Percentiles rank a stretch among this genome's conserved stretches.
These are phyloP conservation scores for Gibbula magus DNA, from an alignment of 2,888 invertebrate species.

Conservation along the genomic window DNA sequence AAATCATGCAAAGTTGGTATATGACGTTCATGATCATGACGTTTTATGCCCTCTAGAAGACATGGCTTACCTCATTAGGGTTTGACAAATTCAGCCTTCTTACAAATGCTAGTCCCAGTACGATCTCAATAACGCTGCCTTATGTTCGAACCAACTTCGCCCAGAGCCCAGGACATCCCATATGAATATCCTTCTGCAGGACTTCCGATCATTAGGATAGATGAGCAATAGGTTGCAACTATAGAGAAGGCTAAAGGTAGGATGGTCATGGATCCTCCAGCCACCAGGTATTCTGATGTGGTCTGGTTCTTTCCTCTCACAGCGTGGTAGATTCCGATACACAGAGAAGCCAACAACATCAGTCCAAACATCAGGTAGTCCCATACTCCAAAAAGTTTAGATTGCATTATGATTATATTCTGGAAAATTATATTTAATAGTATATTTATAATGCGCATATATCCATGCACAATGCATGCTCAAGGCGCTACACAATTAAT, in stretches of 20 bases:
- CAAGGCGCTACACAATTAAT: too few species aligned
- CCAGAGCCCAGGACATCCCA: slow-evolving; percentile 36
- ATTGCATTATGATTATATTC: too few species aligned
- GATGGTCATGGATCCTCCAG: slow-evolving; percentile 53
- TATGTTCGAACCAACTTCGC: background rate
- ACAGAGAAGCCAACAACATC: slow-evolving; percentile 56
- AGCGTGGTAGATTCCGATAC: slow-evolving; percentile 64
- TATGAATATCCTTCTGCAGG: slow-evolving; percentile 60
- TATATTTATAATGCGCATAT: too few species aligned
- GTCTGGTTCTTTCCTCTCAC: slow-evolving; percentile 48
- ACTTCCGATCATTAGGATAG: slow-evolving; percentile 59
- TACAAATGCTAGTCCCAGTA: background rate
- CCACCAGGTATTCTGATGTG: slow-evolving; percentile 62
- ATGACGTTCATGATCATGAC: too few species aligned
- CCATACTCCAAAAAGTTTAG: background rate
- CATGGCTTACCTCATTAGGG: background rate
- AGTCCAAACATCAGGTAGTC: slow-evolving; percentile 63
- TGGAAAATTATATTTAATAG: too few species aligned
- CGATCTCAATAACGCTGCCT: too few species aligned
- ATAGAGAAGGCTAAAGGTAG: slow-evolving; percentile 50
- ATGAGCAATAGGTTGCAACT: slow-evolving; percentile 65
- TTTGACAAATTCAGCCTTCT: background rate
- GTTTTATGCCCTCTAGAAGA: too few species aligned
- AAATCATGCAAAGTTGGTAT: too few species aligned
- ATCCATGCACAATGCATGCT: too few species aligned